Conservation (phyloP, 92 coral and sea anemone genomes). For the Palythoa grandis region DNA sequence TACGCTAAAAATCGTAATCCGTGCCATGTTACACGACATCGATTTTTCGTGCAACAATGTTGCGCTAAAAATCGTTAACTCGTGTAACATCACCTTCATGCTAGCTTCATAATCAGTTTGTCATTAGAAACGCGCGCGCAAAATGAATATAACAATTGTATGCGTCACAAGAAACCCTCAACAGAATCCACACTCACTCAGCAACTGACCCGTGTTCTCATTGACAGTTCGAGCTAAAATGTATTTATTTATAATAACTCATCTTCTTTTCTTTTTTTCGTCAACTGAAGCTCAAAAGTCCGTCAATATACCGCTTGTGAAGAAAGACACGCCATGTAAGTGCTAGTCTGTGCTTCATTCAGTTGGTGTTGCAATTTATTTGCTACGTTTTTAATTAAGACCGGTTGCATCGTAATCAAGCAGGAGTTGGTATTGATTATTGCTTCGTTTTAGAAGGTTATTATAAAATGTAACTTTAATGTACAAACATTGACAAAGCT, state of each 20-base stretch:
- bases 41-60: too few species aligned
- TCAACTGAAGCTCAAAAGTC: conserved; percentile 27
- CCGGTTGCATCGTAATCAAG: neutral
- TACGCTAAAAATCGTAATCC: too few species aligned
- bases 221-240: neutral
- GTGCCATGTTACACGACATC: too few species aligned
- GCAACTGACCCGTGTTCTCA: neutral
- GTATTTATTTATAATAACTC: neutral
- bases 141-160: neutral
- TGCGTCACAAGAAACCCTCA: neutral
- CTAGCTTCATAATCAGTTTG: too few species aligned
- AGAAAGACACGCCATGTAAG: conserved; percentile 72
- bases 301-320: conserved; percentile 62
- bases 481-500: too few species aligned
- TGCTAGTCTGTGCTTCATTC: neutral
- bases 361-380: neutral
- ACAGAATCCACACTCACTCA: neutral
- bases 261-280: neutral
- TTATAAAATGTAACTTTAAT: too few species aligned
- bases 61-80: too few species aligned
- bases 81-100: too few species aligned
- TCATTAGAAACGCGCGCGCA: neutral
- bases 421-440: too few species aligned
- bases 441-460: too few species aligned
- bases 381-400: neutral